phyloP scores from a whole-genome alignment of 2,797 vertebrate species.

The Numenius phaeopus region DNA sequence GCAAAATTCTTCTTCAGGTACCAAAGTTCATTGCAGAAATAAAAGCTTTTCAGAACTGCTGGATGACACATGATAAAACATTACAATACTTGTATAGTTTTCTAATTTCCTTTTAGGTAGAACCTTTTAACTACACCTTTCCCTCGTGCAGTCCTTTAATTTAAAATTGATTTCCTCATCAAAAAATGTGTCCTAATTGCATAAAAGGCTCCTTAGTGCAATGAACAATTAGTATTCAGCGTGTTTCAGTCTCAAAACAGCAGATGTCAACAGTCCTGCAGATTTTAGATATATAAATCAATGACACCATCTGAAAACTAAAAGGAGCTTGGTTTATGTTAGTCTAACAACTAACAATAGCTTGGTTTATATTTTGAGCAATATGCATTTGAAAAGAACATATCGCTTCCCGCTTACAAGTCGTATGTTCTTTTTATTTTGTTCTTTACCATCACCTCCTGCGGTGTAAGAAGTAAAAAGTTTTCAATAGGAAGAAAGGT shows the following conservation, averaged over 20 bases:
- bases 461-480: not conserved
- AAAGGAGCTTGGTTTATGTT: not conserved
- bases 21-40: not conserved
- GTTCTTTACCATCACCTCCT: not conserved
- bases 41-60: constrained; percentile 6
- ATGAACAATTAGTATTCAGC: not conserved
- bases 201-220: constrained; percentile 25
- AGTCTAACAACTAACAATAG: not conserved
- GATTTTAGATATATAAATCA: constrained; percentile 24
- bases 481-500: not conserved
- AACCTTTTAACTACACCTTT: not conserved
- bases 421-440: constrained; percentile 3
- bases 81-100: not conserved
- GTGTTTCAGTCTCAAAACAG: not conserved
- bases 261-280: constrained; percentile 26
- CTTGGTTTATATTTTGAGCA: not conserved
- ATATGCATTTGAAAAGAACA: not conserved
- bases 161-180: constrained; percentile 61
- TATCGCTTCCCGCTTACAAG: constrained; percentile 16
- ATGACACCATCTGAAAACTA: not conserved
- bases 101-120: constrained; percentile 38
- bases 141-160: constrained; percentile 44
- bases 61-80: not conserved
- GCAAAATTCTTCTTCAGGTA: not conserved
- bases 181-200: constrained; percentile 49